These are phyloP conservation scores for Sycophaga agraensis DNA, from an alignment of 1,140 invertebrate genomes.

Conservation along the genomic window DNA sequence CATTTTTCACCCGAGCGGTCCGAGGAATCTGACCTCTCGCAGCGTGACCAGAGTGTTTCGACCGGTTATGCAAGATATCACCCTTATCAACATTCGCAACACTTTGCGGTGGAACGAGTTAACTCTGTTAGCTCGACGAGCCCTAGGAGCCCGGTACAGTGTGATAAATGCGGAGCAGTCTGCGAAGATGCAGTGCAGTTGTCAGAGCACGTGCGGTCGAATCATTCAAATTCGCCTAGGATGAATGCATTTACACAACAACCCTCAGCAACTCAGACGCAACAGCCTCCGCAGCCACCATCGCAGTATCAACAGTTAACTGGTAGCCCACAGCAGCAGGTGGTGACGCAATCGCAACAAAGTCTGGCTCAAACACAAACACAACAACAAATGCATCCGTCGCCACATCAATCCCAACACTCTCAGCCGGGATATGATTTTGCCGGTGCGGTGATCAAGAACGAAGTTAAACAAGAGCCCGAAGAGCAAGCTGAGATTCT, in stretches of 20 bases:
- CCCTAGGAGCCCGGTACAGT: constrained; percentile 69
- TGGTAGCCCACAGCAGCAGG: constrained; percentile 40
- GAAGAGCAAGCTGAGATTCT: constrained; percentile 78
- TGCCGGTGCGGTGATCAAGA: constrained; percentile 54
- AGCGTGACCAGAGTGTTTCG: not conserved
- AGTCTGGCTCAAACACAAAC: constrained; percentile 22
- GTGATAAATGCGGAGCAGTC: constrained; percentile 78
- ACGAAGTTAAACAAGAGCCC: constrained; percentile 62
- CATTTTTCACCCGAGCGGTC: constrained; percentile 42
- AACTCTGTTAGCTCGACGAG: constrained; percentile 66
- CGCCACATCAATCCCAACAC: constrained; percentile 30
- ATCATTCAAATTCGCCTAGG: constrained; percentile 63
- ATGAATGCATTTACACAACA: constrained; percentile 43
- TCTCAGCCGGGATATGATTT: constrained; percentile 39
- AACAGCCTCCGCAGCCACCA: constrained; percentile 32
- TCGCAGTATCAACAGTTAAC: constrained; percentile 42
- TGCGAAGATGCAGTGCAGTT: constrained; percentile 71
- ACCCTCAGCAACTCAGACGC: not conserved
- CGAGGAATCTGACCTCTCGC: constrained; percentile 6
- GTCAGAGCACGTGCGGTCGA: constrained; percentile 70
- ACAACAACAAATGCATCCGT: constrained; percentile 39
- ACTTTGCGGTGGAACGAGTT: constrained; percentile 57
- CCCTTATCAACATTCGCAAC: constrained; percentile 55
- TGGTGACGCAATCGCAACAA: constrained; percentile 29
- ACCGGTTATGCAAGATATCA: constrained; percentile 34